A percentile compares a stretch with the other conserved stretches of the same genome.
Conservation (phyloP, 2,888 invertebrate species). For the Nemotelus nigrinus region DNA sequence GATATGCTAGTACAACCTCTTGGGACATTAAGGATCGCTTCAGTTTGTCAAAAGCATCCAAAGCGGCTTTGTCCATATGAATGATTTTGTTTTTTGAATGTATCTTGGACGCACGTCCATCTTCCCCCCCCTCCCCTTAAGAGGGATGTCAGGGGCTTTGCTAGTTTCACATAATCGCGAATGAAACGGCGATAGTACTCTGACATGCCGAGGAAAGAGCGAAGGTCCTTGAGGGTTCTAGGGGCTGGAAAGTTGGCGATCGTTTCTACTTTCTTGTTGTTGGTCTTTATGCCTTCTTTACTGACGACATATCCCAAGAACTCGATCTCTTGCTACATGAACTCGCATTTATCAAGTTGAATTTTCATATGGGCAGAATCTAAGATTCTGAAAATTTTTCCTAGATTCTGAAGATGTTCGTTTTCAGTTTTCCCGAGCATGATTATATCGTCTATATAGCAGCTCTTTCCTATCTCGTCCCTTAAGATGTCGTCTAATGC, state of each 20-base stretch:
- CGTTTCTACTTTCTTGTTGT: constrained; percentile 9
- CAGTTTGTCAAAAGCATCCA: constrained; percentile 19
- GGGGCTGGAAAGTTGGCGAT: constrained; percentile 24
- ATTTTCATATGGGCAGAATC: constrained; percentile 4
- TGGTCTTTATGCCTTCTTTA: constrained; percentile 22
- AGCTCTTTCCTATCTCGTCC: too few species aligned
- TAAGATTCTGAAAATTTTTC: constrained; percentile 5
- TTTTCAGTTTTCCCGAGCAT: background rate
- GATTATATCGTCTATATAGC: too few species aligned
- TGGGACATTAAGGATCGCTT: constrained; percentile 43
- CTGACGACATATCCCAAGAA: constrained; percentile 30
- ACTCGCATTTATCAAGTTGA: constrained; percentile 37
- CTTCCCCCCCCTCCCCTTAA: constrained; percentile 10
- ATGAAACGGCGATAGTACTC: constrained; percentile 3
- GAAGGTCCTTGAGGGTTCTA: constrained; percentile 11
- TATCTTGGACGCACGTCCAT: constrained; percentile 16
- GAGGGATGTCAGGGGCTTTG: constrained; percentile 11
- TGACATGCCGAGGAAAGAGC: constrained; percentile 24
- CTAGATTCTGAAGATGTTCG: constrained; percentile 8
- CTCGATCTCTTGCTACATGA: constrained; percentile 18
- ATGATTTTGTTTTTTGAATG: background rate
- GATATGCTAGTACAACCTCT: constrained; percentile 44
- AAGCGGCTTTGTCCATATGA: background rate
- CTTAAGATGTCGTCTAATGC: too few species aligned
- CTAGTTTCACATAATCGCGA: background rate